These are phyloP conservation scores for Idaea straminata DNA, from an alignment of 2,888 invertebrate species.

Conservation along the genomic window DNA sequence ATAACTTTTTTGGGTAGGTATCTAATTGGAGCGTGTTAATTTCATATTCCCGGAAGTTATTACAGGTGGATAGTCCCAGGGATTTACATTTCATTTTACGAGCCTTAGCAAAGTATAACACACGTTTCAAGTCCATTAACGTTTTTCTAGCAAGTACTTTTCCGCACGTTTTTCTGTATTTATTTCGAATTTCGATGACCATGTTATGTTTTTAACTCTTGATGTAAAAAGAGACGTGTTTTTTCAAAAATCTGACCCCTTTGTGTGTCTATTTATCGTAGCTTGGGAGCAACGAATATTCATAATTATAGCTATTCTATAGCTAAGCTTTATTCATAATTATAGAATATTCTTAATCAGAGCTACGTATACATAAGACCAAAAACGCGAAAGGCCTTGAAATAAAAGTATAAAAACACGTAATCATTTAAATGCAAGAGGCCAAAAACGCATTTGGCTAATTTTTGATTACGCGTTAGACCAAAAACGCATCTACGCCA, in stretches of 20 bases:
- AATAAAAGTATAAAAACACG: too few species aligned
- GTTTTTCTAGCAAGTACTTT: neutral
- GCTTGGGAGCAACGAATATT: too few species aligned
- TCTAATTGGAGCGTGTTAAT: constrained; percentile 36
- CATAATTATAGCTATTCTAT: too few species aligned
- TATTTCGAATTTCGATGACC: neutral
- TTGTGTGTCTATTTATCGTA: neutral
- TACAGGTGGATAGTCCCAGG: constrained; percentile 38
- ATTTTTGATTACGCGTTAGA: too few species aligned
- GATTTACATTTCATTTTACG: constrained; percentile 52
- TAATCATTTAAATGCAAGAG: too few species aligned
- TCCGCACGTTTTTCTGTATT: neutral
- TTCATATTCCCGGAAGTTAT: constrained; percentile 38
- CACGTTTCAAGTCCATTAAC: neutral
- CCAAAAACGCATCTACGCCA: too few species aligned
- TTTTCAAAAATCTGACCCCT: neutral
- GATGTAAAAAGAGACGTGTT: neutral
- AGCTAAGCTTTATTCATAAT: too few species aligned
- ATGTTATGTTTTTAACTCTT: neutral
- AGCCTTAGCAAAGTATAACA: constrained; percentile 35
- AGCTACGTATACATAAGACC: too few species aligned
- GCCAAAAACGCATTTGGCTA: too few species aligned
- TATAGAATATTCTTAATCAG: too few species aligned
- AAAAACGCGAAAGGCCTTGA: too few species aligned
- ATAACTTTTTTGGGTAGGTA: constrained; percentile 15